Base-by-base conservation (phyloP, 2,797 vertebrate genomes). In the Scolopax bukidnonensis region DNA sequence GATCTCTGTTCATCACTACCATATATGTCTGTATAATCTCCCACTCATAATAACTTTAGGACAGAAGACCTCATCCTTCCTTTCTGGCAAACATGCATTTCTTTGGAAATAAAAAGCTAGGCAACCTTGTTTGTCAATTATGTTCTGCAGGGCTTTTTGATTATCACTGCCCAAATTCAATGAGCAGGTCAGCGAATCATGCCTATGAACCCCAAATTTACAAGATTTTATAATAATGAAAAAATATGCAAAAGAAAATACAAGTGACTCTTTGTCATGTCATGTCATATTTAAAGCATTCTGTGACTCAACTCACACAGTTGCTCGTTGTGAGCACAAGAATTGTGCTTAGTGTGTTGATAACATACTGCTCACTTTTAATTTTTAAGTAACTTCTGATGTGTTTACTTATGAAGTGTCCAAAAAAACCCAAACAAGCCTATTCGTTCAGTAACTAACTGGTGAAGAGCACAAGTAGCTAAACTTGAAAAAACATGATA, bases 1-100 rank as follows among this genome's bases (percentile, higher is more conserved):
- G 71, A 96, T 90, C 76, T 93, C 77, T 85, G 92, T 67, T 95
- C 76, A 92, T 95, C 75, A 28, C 93, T 94, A 82, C 70, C 89
- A 95, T 84, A 50, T 77, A 94, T 36, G 57, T n/a, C 69, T 0
- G 11, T 70, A 59, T 56, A 64, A 71, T 76, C 74, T 76, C 54
- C 71, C 73, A 87, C 40, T 60, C 8, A 1, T 36, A 80, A 89
- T 53, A 77, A 67, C 45, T 87, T 88, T 33, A 95, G 94, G 84
- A 84, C 50, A 85, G 86, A 75, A 32, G 85, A 93, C 21, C 50
- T 90, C 63, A 78, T 75, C 87, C 56, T 86, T 78, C 56, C 70
- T 70, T 71, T 95, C 53, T 64, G 57, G 77, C 47, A 86, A 48
- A 84, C 19, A 20, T 36, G 63, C 12, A 74, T 91, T 78, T 84